Evolutionary conservation across 2,888 invertebrate species (phyloP).

Genomic region (Beris chalybata): DNA sequence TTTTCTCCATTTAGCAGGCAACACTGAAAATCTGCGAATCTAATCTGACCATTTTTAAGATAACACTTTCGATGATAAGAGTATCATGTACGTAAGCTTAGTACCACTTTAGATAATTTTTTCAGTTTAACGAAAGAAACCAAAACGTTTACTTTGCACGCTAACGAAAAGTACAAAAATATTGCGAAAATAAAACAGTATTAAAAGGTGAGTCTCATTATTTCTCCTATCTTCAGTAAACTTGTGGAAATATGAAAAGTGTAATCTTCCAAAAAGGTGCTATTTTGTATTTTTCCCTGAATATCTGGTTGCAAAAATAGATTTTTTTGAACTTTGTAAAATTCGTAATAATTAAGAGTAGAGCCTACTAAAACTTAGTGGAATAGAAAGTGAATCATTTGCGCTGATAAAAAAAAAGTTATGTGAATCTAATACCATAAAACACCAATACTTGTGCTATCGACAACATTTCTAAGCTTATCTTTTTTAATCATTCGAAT

Average conservation of each 20-base stretch:
- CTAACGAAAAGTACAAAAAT: background rate
- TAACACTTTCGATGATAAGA: conserved; percentile 12
- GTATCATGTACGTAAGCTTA: conserved; percentile 19
- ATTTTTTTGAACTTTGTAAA: too few species aligned
- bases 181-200: background rate
- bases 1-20: background rate
- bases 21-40: conserved; percentile 16
- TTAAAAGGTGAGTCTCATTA: conserved; percentile 19
- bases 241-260: background rate
- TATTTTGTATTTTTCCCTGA: too few species aligned
- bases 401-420: too few species aligned
- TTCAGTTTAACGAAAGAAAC: conserved; percentile 24
- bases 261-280: too few species aligned
- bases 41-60: conserved; percentile 16
- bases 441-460: too few species aligned
- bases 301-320: too few species aligned
- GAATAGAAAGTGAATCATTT: too few species aligned
- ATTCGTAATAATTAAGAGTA: too few species aligned
- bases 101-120: background rate
- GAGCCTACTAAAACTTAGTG: too few species aligned
- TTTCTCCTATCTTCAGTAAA: background rate
- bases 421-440: too few species aligned
- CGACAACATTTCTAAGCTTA: too few species aligned
- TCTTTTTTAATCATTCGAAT: too few species aligned
- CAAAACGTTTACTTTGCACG: conserved; percentile 12